Conservation (phyloP, 2,113 vertebrate species). For the Hemibagrus wyckioides region DNA sequence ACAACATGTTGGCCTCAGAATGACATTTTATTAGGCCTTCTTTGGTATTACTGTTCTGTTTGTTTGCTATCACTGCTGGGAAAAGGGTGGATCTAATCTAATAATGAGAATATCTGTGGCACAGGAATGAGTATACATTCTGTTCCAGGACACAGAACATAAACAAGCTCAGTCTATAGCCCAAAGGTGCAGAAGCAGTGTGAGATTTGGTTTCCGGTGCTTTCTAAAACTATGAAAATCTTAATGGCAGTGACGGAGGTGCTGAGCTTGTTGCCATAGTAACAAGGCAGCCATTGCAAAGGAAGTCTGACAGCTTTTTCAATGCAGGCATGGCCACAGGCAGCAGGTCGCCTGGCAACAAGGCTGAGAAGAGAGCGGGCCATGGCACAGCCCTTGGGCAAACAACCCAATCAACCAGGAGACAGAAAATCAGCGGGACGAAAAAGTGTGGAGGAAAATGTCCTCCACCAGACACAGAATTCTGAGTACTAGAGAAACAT, state of each 20-base stretch:
- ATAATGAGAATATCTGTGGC: not conserved
- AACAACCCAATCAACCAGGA: slow-evolving; percentile 8
- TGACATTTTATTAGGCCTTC: not conserved
- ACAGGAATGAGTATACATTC: not conserved
- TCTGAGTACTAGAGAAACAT: not conserved
- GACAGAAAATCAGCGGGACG: slow-evolving; percentile 34
- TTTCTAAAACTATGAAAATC: slow-evolving; percentile 41
- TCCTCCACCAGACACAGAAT: not conserved
- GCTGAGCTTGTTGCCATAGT: slow-evolving; percentile 33
- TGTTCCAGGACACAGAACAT: not conserved
- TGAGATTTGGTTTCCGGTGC: slow-evolving; percentile 31
- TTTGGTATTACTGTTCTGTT: not conserved
- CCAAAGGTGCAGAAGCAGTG: not conserved
- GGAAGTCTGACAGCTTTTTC: slow-evolving; percentile 41
- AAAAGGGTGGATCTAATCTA: not conserved
- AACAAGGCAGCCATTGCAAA: slow-evolving; percentile 50
- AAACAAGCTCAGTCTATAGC: not conserved
- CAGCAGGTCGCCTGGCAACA: slow-evolving; percentile 52
- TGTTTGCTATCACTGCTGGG: not conserved
- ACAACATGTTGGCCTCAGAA: not conserved
- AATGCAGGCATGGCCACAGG: slow-evolving; percentile 52
- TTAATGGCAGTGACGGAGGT: slow-evolving; percentile 47
- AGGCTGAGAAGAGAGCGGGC: slow-evolving; percentile 33
- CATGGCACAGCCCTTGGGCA: slow-evolving; percentile 29
- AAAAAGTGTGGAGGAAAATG: slow-evolving; percentile 1